A percentile compares a stretch with the other conserved stretches of the same genome.
phyloP scores from a whole-genome alignment of 2,888 invertebrate genomes.

The Mimachlamys varia region DNA sequence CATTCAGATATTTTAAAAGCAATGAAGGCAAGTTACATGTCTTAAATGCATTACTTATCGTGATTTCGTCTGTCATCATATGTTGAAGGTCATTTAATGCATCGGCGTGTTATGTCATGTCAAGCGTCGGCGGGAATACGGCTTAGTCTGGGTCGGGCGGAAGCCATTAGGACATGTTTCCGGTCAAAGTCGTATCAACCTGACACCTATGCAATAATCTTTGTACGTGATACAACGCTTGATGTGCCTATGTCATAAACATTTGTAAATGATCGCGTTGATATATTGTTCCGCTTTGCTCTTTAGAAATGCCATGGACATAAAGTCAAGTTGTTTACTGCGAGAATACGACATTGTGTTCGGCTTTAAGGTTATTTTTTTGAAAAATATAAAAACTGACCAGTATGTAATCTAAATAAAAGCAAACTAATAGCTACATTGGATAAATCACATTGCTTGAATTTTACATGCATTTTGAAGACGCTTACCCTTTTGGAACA shows the following conservation, averaged over 20 bases:
- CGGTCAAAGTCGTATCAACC: not conserved
- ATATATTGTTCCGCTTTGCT: not conserved
- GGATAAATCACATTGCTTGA: no score
- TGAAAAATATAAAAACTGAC: no score
- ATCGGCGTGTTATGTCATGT: not conserved
- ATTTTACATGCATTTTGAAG: no score
- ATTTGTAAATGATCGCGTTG: no score
- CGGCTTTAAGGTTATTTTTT: no score
- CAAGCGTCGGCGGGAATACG: not conserved
- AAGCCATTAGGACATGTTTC: not conserved
- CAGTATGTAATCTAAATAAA: no score
- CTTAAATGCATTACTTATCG: not conserved
- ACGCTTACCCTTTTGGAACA: no score
- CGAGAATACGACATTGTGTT: no score
- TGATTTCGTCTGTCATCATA: not conserved
- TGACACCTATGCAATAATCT: not conserved
- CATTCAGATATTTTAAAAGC: not conserved
- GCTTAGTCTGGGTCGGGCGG: not conserved
- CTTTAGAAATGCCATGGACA: not conserved
- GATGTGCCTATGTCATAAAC: not conserved
- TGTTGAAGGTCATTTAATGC: not conserved
- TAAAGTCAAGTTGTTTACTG: not conserved
- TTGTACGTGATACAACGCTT: not conserved
- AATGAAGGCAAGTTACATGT: not conserved
- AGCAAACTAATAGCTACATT: no score